Base-by-base conservation (phyloP, 1,140 invertebrate species). In the Ladona fulva region DNA sequence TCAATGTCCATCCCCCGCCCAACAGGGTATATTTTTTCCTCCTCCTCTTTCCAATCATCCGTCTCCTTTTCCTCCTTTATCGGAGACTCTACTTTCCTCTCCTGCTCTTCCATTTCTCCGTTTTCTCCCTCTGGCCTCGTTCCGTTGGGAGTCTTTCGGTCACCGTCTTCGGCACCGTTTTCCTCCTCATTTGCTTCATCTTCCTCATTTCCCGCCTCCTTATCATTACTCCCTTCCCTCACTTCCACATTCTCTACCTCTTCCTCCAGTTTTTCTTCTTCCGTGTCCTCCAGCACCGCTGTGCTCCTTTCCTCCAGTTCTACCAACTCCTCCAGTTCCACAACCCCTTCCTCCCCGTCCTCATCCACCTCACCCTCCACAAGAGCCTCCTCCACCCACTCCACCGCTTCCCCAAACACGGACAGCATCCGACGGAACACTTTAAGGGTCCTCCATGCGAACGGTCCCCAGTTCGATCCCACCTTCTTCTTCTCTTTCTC, bases 1-100 rank as follows among this genome's bases (percentile, higher is more conserved):
- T 83, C 82, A 66, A 82, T 79, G 77, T 82, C 82, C 75, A 82
- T 77, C 74, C 80, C 80, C 24, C 76, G 77, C 14, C 74, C 77
- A n/a, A 74, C 78, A 78, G 42, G 16, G 25, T 59, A 19, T 37
- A 76, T 29, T 19, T 76, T 76, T 59, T 74, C 52, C 52, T 66
- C 52, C 52, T 66, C 52, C 5, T 66, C 52, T 66, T 16, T 66
- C 52, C n/a, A 66, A 3, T 22, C 52, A 16, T 16, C 52, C 44
- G 10, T 19, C 10, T 19, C 44, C 16, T 19, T 22, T 66, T 16
- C 52, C 52, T 16, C 52, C 12, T 22, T 37, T 37, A 22, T 66
- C 52, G 52, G 14, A 22, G 52, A 16, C 12, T 66, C n/a, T 66
- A 16, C 52, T 22, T 66, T 66, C 52, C n/a, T 22, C 52, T 66